phyloP scores from a whole-genome alignment of 2,113 vertebrate genomes.

The Rhinichthys klamathensis region DNA sequence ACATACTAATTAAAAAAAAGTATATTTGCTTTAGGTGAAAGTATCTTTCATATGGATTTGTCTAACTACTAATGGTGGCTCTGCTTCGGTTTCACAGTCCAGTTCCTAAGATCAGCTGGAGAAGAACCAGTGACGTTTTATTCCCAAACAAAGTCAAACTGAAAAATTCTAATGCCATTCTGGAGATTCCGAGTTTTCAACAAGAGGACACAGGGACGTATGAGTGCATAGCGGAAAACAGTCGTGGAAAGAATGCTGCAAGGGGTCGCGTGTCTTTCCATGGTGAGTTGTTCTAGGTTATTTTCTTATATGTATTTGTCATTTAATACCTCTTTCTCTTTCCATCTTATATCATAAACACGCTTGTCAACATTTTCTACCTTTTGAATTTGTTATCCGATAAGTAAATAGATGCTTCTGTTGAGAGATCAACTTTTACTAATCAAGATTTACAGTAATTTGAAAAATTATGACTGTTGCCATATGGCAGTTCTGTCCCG shows the following conservation, averaged over 20 bases:
- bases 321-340: neutral
- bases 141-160: conserved; percentile 88
- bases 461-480: neutral
- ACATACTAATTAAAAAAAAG: neutral
- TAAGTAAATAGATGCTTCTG: neutral
- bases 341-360: neutral
- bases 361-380: neutral
- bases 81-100: conserved; percentile 76
- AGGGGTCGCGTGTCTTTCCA: conserved; percentile 91
- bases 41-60: neutral
- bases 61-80: conserved; percentile 48
- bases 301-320: neutral
- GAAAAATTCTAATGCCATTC: conserved; percentile 86
- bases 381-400: neutral
- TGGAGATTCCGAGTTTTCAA: conserved; percentile 92
- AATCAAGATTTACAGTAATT: neutral
- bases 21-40: neutral
- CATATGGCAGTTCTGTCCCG: conserved; percentile 7
- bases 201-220: conserved; percentile 91
- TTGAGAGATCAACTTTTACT: neutral
- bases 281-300: conserved; percentile 74
- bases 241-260: conserved; percentile 87
- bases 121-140: conserved; percentile 86
- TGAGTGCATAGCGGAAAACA: conserved; percentile 92
- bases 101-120: conserved; percentile 92